These are phyloP conservation scores for Ceyx melanurus DNA, from an alignment of 2,113 vertebrate species.

Conservation along the genomic window DNA sequence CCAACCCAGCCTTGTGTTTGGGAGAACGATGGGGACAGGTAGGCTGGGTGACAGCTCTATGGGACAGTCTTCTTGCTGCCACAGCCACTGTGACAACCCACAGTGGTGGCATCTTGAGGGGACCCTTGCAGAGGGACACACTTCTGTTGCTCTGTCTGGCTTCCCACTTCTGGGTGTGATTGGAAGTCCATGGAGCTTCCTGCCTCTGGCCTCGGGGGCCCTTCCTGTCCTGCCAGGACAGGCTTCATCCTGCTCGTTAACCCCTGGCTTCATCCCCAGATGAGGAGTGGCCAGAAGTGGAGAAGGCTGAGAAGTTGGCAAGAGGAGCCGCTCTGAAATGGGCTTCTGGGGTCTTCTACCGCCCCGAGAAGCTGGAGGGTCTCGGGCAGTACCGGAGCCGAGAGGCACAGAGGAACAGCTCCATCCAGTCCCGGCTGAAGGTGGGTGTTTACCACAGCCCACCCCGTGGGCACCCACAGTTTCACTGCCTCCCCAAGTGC, in stretches of 20 bases:
- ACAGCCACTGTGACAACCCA: rapidly evolving
- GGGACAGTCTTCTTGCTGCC: neutral
- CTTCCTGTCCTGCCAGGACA: conserved; percentile 47
- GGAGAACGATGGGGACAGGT: neutral
- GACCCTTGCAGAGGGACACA: rapidly evolving
- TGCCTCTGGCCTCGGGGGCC: neutral
- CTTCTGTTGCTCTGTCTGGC: neutral
- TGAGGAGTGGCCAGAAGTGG: conserved; percentile 76
- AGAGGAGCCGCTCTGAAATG: conserved; percentile 94
- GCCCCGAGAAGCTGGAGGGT: conserved; percentile 87
- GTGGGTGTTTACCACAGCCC: conserved; percentile 63
- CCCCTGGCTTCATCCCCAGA: conserved; percentile 26
- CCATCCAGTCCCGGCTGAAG: conserved; percentile 92
- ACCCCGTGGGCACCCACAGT: rapidly evolving
- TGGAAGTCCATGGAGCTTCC: neutral
- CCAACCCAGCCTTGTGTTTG: neutral
- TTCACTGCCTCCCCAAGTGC: neutral
- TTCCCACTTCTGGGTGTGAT: neutral
- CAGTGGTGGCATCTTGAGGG: neutral
- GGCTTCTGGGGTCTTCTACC: conserved; percentile 93
- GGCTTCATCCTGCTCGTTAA: neutral
- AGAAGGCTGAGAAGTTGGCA: conserved; percentile 88
- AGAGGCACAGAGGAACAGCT: conserved; percentile 89
- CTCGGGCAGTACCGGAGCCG: conserved; percentile 88
- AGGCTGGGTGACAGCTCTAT: neutral